Evolutionary conservation across 2,113 vertebrate species (phyloP).

Genomic region (Cyanoliseus patagonus): DNA sequence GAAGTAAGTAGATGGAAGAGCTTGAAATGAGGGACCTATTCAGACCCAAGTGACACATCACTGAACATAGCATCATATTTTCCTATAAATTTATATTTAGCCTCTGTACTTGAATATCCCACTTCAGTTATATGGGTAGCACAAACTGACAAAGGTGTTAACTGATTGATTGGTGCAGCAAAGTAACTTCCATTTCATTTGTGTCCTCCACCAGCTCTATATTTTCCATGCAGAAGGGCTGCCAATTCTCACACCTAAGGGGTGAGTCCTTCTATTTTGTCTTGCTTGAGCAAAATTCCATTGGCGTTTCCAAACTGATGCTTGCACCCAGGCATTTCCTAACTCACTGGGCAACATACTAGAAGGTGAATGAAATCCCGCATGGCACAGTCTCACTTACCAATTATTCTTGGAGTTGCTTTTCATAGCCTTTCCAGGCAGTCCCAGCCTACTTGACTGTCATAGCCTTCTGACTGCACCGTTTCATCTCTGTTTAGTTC

Average conservation of each 20-base stretch:
- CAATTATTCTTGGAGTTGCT: neutral
- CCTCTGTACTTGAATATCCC: neutral
- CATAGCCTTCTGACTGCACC: neutral
- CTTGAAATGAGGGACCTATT: neutral
- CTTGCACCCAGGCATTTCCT: constrained; percentile 39
- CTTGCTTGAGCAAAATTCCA: constrained; percentile 37
- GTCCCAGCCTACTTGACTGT: neutral
- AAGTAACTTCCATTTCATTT: constrained; percentile 21
- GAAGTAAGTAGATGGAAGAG: neutral
- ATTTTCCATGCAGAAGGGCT: constrained; percentile 45
- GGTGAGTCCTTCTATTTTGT: constrained; percentile 16
- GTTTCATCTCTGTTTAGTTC: neutral
- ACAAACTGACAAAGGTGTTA: constrained; percentile 41
- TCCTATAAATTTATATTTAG: constrained; percentile 49
- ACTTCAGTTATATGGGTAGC: neutral
- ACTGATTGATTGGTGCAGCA: constrained; percentile 29
- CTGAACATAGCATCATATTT: neutral
- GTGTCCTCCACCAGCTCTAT: neutral
- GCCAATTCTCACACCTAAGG: constrained; percentile 62
- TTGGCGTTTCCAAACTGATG: constrained; percentile 19
- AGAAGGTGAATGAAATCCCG: neutral
- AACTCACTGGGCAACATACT: neutral
- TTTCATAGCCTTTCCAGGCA: neutral
- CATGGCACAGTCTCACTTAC: neutral
- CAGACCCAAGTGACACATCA: neutral